Percentiles rank a stretch among this genome's conserved stretches.
These are phyloP conservation scores for Neotoma lepida DNA, from an alignment of 2,113 vertebrate species.

Conservation along the genomic window DNA sequence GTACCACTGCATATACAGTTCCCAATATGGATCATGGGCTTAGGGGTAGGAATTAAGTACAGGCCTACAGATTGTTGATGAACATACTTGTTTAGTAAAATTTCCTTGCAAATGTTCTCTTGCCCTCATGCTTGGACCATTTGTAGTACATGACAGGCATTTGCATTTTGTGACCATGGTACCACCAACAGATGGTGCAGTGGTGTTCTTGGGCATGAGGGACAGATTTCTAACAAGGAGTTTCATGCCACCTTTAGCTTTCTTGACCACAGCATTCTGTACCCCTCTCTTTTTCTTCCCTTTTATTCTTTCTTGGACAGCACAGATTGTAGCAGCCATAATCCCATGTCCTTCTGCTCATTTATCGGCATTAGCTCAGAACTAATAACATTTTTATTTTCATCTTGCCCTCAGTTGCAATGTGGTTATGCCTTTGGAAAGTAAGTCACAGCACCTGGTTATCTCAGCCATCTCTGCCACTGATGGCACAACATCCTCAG, in stretches of 20 bases:
- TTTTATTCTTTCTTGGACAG: constrained; percentile 48
- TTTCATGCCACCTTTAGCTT: constrained; percentile 61
- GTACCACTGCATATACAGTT: background rate
- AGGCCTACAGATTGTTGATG: background rate
- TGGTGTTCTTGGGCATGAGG: constrained; percentile 58
- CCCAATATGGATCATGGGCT: background rate
- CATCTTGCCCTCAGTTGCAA: constrained; percentile 17
- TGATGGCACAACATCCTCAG: constrained; percentile 42
- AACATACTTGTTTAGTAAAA: constrained; percentile 60
- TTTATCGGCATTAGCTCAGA: constrained; percentile 43
- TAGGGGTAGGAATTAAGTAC: background rate
- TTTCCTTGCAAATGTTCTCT: constrained; percentile 56
- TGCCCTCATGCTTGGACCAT: constrained; percentile 44
- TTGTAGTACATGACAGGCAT: constrained; percentile 69
- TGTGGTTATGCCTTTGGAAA: constrained; percentile 77
- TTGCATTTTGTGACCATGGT: constrained; percentile 42
- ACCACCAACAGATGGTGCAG: constrained; percentile 70
- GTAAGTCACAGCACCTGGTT: constrained; percentile 72
- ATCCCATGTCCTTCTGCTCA: constrained; percentile 43
- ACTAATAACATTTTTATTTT: constrained; percentile 71
- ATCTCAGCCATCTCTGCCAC: constrained; percentile 66
- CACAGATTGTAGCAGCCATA: background rate
- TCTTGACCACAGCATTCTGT: background rate
- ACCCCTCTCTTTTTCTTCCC: fast-evolving
- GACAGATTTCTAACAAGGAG: constrained; percentile 69